Base-by-base conservation (phyloP, 2,113 vertebrate genomes). In the Elaphurus davidianus region DNA sequence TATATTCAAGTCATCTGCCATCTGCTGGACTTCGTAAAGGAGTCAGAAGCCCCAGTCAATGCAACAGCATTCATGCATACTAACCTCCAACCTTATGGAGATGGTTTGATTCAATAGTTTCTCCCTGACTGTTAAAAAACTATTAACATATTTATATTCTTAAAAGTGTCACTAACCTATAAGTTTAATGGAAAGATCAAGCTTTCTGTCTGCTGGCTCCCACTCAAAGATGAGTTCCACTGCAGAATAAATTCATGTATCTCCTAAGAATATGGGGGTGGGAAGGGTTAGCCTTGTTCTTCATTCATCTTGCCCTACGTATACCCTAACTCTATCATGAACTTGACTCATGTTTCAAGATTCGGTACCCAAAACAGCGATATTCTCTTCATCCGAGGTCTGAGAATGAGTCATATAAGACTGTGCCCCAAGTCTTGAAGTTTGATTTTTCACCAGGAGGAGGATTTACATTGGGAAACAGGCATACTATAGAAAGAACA, bases 21-120 rank as follows among this genome's bases (percentile, higher is more conserved):
- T 96, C 90, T 97, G 90, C 87, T 21, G 84, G 87, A 45, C 90
- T 86, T 62, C 1, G 71, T 25, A 12, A 74, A 33, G 6, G 54
- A 28, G 30, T 67, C 50, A 13, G 19, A 36, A 6, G 89, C 30
- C 74, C 57, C 17, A 36, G 27, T 52, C 84, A 47, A 3, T 10
- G 25, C 23, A 28, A 36, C 52, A 19, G 1, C 19, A 21, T 28
- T 62, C 91, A 16, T 1, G 78, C 52, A 27, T 27, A 47, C 16
- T 12, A 16, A 60, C 50, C 60, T 94, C 43, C 57, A 79, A 27
- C 43, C 43, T 52, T 11, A 67, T 6, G 10, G 33, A 81, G 28
- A 45, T 4, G 15, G 9, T 12, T 28, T 15, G 9, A 52, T 23
- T 87, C 43, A 36, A 50, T 25, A 57, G 27, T 40, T 50, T 57